These are phyloP conservation scores for Barypeithes pellucidus DNA, from an alignment of 2,888 invertebrate species.

Conservation along the genomic window DNA sequence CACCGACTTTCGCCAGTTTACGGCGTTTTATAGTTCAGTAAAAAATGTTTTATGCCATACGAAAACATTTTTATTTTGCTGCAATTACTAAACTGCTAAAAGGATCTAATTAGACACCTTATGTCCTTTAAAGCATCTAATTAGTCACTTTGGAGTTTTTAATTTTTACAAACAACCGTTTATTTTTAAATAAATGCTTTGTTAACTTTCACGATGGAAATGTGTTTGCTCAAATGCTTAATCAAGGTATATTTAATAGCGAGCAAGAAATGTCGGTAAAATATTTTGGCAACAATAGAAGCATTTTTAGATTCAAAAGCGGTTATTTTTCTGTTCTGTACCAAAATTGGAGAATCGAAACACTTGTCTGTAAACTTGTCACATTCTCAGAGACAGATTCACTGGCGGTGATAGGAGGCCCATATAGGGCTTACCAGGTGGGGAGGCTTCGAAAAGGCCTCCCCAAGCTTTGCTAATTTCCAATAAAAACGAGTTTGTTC, in stretches of 20 bases:
- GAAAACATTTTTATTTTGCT: conserved; percentile 44
- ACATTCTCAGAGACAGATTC: no score
- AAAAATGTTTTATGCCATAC: conserved; percentile 45
- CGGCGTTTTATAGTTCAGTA: conserved; percentile 42
- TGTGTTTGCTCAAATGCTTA: not conserved
- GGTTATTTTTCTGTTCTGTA: not conserved
- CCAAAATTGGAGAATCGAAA: no score
- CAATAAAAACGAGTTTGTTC: no score
- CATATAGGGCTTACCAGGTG: no score
- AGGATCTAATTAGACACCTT: conserved; percentile 40
- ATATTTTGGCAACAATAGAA: no score
- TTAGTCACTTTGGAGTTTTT: conserved; percentile 31
- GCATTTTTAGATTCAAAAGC: no score
- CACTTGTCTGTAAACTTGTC: no score
- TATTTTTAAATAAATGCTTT: not conserved
- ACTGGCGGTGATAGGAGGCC: no score
- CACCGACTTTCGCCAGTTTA: conserved; percentile 48
- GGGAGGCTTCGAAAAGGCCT: no score
- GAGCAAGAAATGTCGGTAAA: no score
- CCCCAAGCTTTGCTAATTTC: no score
- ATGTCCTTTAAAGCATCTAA: conserved; percentile 41
- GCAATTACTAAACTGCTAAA: conserved; percentile 42
- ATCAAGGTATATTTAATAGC: not conserved
- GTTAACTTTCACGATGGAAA: conserved; percentile 1
- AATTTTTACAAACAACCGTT: conserved; percentile 24